Base-by-base conservation (phyloP, 2,797 vertebrate species). In the Champsocephalus esox region DNA sequence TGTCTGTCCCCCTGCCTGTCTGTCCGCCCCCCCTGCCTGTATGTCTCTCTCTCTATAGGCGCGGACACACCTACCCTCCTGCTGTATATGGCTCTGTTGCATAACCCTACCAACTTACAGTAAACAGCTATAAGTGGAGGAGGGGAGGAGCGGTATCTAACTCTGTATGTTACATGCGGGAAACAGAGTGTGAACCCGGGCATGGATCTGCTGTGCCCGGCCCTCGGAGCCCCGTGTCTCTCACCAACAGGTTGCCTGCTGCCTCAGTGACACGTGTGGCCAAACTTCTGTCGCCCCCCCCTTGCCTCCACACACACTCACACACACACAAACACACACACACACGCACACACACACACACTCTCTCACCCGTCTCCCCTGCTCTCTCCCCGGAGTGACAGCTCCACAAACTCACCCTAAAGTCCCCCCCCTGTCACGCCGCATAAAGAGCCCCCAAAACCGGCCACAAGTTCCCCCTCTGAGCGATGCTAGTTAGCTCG, bases 241-340 rank as follows among this genome's bases (percentile, higher is more conserved):
- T 5, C 13, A n/a, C 71, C 58, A 93, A 93, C 90, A 93, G 91
- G 92, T 92, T 89, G 86, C 57, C 84, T 72, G 52, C 79, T 54
- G 79, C 75, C 79, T 74, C 80, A 75, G 80, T 90, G 91, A 93
- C 92, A 93, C 91, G 92, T 92, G 91, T 90, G 88, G 81, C 77
- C 89, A 89, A 91, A 92, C 90, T 92, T 90, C 78, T 78, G 75
- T 67, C 70, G 16, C 71, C 32, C 44, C 13, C 17, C 44, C 0
- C 41, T 57, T 41, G 14, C 51, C 17, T 0, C 17, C 55, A 9
- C 54, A 3, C 34, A 34, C 34, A 34, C 34, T 7, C 34, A 34
- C 34, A 5, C 34, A 5, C 34, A 34, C 6, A 7, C 6, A 1
- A 0, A 0, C 3, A 24, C 24, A 24, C 24, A 24, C 24, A 3